phyloP scores from a whole-genome alignment of 2,888 invertebrate species.

The Caenorhabditis angaria region DNA sequence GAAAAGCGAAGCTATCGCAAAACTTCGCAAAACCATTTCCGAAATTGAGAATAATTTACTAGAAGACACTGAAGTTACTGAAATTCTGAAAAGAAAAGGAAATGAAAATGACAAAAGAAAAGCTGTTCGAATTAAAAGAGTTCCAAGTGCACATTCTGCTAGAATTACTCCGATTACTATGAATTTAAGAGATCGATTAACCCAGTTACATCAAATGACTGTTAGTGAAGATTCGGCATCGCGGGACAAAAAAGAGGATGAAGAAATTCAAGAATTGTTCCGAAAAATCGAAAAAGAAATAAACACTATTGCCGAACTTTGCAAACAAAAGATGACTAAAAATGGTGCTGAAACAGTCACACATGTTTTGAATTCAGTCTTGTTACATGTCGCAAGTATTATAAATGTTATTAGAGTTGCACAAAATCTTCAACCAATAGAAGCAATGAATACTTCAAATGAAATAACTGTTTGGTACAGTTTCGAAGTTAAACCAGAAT shows the following conservation, averaged over 20 bases:
- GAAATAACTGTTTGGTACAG: slow-evolving; percentile 40
- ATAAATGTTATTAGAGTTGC: slow-evolving; percentile 44
- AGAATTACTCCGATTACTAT: slow-evolving; percentile 59
- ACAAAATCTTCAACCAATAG: slow-evolving; percentile 39
- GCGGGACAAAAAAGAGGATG: slow-evolving; percentile 24
- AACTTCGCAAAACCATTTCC: slow-evolving; percentile 48
- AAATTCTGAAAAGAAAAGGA: slow-evolving; percentile 39
- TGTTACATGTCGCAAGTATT: slow-evolving; percentile 54
- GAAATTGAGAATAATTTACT: slow-evolving; percentile 64
- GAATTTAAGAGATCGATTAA: slow-evolving; percentile 53
- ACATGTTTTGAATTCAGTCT: slow-evolving; percentile 57
- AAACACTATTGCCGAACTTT: slow-evolving; percentile 62
- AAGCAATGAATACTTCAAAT: slow-evolving; percentile 12
- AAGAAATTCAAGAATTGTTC: slow-evolving; percentile 61
- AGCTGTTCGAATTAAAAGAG: slow-evolving; percentile 44
- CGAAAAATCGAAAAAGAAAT: slow-evolving; percentile 68
- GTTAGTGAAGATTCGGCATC: slow-evolving; percentile 31
- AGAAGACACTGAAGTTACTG: slow-evolving; percentile 60
- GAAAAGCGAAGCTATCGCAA: slow-evolving; percentile 53
- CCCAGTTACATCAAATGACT: slow-evolving; percentile 54
- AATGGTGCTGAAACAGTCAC: slow-evolving; percentile 65
- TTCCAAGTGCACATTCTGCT: slow-evolving; percentile 56
- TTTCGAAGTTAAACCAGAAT: slow-evolving; percentile 35
- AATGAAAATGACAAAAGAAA: slow-evolving; percentile 24
- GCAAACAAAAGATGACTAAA: slow-evolving; percentile 59